Conservation (phyloP, 2,888 invertebrate species). For the Phyto melanocephala region DNA sequence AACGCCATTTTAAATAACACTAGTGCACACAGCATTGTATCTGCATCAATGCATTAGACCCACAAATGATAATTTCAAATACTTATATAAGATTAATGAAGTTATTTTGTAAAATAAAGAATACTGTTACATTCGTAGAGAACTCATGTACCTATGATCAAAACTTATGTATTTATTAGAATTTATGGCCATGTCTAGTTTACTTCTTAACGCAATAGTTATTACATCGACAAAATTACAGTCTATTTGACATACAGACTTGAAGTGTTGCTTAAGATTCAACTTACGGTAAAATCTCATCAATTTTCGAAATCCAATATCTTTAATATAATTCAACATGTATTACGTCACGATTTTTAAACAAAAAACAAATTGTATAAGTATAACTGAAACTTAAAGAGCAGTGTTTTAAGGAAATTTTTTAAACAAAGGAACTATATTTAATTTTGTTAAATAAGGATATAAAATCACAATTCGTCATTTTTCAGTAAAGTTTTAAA, state of each 20-base stretch:
- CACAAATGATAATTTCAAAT: too few relatives aligned
- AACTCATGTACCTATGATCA: neutral
- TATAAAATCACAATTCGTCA: slow-evolving; percentile 28
- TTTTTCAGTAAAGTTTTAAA: too few relatives aligned
- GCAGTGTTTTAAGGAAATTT: neutral
- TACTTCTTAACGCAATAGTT: neutral
- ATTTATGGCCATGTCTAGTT: slow-evolving; percentile 24
- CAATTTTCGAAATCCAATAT: slow-evolving; percentile 42
- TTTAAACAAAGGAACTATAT: slow-evolving; percentile 15
- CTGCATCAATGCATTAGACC: too few relatives aligned
- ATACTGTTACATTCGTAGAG: slow-evolving; percentile 6
- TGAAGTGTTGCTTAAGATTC: slow-evolving; percentile 26
- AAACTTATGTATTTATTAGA: slow-evolving; percentile 22
- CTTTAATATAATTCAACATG: slow-evolving; percentile 4
- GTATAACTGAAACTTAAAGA: neutral
- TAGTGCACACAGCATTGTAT: too few relatives aligned
- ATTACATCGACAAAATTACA: slow-evolving; percentile 1
- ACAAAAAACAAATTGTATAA: neutral
- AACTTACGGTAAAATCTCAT: slow-evolving; percentile 23
- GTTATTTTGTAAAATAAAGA: too few relatives aligned
- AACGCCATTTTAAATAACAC: too few relatives aligned
- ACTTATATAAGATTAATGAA: too few relatives aligned
- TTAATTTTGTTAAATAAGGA: slow-evolving; percentile 26
- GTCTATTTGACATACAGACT: slow-evolving; percentile 14
- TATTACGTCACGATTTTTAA: too few relatives aligned